Conservation (phyloP, 2,113 vertebrate species). For the Eolophus roseicapilla region DNA sequence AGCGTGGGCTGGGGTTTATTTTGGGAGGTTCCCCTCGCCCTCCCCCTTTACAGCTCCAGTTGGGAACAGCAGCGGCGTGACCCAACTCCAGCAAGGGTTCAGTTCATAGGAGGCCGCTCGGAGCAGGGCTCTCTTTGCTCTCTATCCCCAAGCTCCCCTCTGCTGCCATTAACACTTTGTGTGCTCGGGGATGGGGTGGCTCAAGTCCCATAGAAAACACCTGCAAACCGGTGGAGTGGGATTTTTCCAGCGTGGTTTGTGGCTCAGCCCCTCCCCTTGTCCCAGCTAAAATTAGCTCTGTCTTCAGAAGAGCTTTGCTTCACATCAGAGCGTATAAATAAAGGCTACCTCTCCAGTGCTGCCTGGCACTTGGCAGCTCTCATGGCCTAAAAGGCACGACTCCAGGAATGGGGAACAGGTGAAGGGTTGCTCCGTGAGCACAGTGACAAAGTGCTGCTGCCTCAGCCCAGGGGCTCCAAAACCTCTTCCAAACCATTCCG, state of each 20-base stretch:
- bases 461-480: neutral
- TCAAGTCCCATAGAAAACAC: neutral
- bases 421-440: neutral
- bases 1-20: neutral
- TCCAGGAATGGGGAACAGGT: neutral
- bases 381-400: neutral
- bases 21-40: neutral
- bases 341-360: neutral
- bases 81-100: neutral
- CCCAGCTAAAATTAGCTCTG: neutral
- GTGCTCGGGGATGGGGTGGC: neutral
- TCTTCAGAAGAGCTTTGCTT: neutral
- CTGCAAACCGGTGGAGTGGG: neutral
- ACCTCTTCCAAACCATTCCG: neutral
- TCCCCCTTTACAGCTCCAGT: neutral
- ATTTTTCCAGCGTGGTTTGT: neutral
- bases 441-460: neutral
- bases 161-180: fast-evolving
- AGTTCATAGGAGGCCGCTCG: fast-evolving
- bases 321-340: neutral
- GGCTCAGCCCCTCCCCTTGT: neutral
- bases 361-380: neutral
- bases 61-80: neutral
- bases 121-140: neutral
- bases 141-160: neutral